Percentiles rank a stretch among this genome's conserved stretches.
These are phyloP conservation scores for Panthera uncia DNA, from an alignment of 2,113 vertebrate species.

Conservation along the genomic window DNA sequence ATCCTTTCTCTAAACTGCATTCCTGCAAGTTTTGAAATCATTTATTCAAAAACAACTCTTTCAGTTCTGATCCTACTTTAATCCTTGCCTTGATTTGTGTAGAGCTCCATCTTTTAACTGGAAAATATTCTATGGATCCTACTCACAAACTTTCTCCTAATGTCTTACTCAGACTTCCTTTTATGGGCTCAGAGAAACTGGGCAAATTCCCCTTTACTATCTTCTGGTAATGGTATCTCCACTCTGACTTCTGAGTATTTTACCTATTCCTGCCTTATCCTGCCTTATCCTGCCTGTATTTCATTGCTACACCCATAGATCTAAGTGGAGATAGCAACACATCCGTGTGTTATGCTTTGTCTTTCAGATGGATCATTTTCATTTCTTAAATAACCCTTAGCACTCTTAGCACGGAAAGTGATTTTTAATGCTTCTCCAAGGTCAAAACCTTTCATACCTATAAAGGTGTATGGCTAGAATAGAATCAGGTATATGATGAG, in stretches of 20 bases:
- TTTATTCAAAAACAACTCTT: not conserved
- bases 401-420: not conserved
- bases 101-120: not conserved
- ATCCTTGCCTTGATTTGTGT: not conserved
- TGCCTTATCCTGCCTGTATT: not conserved
- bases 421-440: constrained; percentile 39
- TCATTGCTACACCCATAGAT: not conserved
- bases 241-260: not conserved
- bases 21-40: not conserved
- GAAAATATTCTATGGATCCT: not conserved
- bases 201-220: not conserved
- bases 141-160: not conserved
- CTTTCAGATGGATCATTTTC: constrained; percentile 32
- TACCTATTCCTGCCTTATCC: not conserved
- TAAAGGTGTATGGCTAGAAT: not conserved
- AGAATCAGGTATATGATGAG: not conserved
- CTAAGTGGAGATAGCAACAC: not conserved
- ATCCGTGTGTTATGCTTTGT: not conserved
- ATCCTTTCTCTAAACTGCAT: not conserved
- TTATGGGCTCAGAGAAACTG: not conserved
- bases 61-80: not conserved
- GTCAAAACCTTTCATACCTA: not conserved
- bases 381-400: not conserved
- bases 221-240: not conserved
- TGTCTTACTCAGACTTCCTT: not conserved